These are phyloP conservation scores for Trematomus loennbergii DNA, from an alignment of 2,113 vertebrate genomes.

Conservation along the genomic window DNA sequence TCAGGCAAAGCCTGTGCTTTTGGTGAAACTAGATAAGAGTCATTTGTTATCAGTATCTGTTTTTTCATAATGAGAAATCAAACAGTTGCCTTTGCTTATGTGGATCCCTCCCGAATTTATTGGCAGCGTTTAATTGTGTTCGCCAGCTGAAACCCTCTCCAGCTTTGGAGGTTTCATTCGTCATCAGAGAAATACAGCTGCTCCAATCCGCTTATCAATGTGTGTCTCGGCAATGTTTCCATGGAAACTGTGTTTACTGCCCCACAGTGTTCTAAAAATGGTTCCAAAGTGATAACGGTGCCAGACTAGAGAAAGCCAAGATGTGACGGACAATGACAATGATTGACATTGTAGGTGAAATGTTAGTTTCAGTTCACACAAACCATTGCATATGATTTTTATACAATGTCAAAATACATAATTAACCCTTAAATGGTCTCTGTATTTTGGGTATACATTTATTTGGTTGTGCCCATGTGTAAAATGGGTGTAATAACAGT, in stretches of 20 bases:
- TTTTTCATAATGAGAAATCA: slow-evolving; percentile 71
- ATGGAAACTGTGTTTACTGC: slow-evolving; percentile 86
- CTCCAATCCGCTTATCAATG: slow-evolving; percentile 84
- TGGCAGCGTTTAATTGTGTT: slow-evolving; percentile 75
- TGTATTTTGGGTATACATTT: too few relatives aligned
- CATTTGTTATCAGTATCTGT: slow-evolving; percentile 64
- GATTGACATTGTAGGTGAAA: slow-evolving; percentile 51
- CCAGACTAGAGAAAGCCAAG: slow-evolving; percentile 59
- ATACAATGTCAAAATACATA: neutral
- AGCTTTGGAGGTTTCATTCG: slow-evolving; percentile 79
- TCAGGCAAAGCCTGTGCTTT: slow-evolving; percentile 28
- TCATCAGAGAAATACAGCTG: slow-evolving; percentile 81
- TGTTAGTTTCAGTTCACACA: neutral
- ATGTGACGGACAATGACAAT: slow-evolving; percentile 62
- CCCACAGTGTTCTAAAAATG: slow-evolving; percentile 82
- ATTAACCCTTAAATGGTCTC: neutral
- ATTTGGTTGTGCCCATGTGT: too few relatives aligned
- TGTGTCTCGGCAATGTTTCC: slow-evolving; percentile 80
- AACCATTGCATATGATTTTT: slow-evolving; percentile 1
- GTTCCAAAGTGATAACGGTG: slow-evolving; percentile 76
- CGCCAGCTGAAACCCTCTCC: slow-evolving; percentile 70
- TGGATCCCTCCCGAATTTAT: slow-evolving; percentile 59
- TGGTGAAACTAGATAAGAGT: slow-evolving; percentile 70
- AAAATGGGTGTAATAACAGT: too few relatives aligned
- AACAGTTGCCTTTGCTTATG: slow-evolving; percentile 66